Conservation (phyloP, 2,113 vertebrate species). For the Trematomus loennbergii region DNA sequence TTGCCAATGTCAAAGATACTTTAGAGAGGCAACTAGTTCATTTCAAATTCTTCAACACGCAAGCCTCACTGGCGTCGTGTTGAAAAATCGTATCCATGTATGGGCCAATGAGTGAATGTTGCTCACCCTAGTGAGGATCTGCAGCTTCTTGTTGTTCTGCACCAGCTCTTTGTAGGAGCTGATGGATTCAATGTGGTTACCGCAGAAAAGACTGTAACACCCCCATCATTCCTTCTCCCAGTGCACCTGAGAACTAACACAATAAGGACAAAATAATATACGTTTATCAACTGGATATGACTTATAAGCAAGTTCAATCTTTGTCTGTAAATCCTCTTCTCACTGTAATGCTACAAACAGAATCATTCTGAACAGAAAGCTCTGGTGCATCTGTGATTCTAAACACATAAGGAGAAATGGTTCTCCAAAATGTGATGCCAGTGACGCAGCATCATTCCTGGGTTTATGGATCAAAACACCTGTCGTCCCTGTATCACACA, state of each 20-base stretch:
- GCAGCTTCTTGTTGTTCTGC: conserved; percentile 94
- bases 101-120: background rate
- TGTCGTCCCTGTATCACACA: conserved; percentile 15
- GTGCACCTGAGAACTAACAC: conserved; percentile 90
- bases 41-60: background rate
- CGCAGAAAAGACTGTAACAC: conserved; percentile 90
- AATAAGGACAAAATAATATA: background rate
- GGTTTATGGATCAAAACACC: background rate
- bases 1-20: background rate
- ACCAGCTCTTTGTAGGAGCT: conserved; percentile 90
- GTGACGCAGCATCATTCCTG: conserved; percentile 12
- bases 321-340: background rate
- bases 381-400: background rate
- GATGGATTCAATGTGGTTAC: conserved; percentile 87
- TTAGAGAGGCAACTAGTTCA: background rate
- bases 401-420: background rate
- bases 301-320: background rate
- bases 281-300: background rate
- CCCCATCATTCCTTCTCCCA: conserved; percentile 87
- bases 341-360: background rate
- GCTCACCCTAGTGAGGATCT: conserved; percentile 89
- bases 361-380: background rate
- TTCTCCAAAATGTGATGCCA: background rate
- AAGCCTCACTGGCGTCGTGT: background rate
- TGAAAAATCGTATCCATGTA: background rate